Conservation (phyloP, 1,140 invertebrate species). For the Magallana angulata region DNA sequence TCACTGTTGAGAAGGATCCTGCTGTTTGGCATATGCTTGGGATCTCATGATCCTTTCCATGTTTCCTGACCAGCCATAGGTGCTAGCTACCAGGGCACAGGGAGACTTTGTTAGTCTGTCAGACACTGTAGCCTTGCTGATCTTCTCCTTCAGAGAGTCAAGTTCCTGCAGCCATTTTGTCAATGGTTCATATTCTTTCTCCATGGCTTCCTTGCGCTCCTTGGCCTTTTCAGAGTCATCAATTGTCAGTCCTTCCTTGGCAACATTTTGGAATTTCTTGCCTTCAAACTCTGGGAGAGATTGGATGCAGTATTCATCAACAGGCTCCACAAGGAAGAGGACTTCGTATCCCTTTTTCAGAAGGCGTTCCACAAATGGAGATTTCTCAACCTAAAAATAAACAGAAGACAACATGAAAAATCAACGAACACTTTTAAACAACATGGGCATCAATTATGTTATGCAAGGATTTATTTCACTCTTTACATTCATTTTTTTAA, state of each 20-base stretch:
- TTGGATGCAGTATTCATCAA: constrained; percentile 98
- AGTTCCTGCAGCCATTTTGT: constrained; percentile 92
- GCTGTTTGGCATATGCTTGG: constrained; percentile 97
- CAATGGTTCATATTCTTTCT: constrained; percentile 92
- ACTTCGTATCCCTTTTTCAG: constrained; percentile 98
- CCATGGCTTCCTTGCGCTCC: constrained; percentile 89
- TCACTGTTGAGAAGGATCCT: constrained; percentile 92
- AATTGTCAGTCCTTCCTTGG: constrained; percentile 95
- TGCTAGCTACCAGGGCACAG: constrained; percentile 96
- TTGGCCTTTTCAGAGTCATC: constrained; percentile 91
- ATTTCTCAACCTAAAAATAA: constrained; percentile 86
- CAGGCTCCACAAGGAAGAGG: constrained; percentile 95
- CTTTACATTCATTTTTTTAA: no score
- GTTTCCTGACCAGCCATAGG: constrained; percentile 98
- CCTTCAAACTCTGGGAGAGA: constrained; percentile 99
- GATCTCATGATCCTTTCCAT: constrained; percentile 98
- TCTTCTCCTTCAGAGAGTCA: constrained; percentile 90
- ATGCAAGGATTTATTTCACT: no score
- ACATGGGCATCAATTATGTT: no score
- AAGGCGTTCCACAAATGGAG: constrained; percentile 97
- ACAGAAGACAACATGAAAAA: background rate
- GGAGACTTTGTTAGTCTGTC: constrained; percentile 95
- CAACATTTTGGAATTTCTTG: constrained; percentile 99
- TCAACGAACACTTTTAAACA: no score
- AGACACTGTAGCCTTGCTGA: constrained; percentile 91